phyloP scores from a whole-genome alignment of 2,113 vertebrate species.

The Eubucco bourcierii region DNA sequence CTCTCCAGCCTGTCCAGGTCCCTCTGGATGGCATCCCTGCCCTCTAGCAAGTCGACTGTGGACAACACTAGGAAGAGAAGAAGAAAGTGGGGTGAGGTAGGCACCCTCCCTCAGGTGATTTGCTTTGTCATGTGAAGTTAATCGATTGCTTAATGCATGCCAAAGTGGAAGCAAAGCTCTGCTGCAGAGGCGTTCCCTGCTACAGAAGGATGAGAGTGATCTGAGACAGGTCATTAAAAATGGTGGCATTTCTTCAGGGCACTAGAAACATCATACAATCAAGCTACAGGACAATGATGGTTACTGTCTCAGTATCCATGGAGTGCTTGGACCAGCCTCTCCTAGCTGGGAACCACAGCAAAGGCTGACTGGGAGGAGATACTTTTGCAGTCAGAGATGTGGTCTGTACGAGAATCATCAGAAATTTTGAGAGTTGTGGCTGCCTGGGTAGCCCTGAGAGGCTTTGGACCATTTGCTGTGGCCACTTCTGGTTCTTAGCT shows the following conservation, averaged over 20 bases:
- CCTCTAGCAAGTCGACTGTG: too few relatives aligned
- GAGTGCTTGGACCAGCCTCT: not conserved
- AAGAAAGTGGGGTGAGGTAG: not conserved
- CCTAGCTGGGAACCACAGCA: not conserved
- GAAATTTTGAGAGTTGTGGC: not conserved
- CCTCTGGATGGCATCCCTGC: too few relatives aligned
- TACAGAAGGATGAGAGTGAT: not conserved
- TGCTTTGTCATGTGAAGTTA: not conserved
- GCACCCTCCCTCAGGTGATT: not conserved
- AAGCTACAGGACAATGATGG: not conserved
- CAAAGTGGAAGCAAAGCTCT: constrained; percentile 4
- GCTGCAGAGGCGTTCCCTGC: constrained; percentile 7
- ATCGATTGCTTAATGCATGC: not conserved
- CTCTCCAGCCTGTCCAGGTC: too few relatives aligned
- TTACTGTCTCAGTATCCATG: too few relatives aligned
- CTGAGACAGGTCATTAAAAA: not conserved
- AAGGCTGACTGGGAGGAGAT: not conserved
- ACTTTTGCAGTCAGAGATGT: not conserved
- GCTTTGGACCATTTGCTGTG: constrained; percentile 28
- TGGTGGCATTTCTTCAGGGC: not conserved
- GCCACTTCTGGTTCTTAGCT: constrained; percentile 19
- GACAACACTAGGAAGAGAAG: not conserved
- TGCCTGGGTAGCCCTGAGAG: not conserved
- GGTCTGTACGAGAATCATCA: not conserved
- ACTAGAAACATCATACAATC: not conserved